Conservation (phyloP, 2,113 vertebrate species). For the Nicator chloris region DNA sequence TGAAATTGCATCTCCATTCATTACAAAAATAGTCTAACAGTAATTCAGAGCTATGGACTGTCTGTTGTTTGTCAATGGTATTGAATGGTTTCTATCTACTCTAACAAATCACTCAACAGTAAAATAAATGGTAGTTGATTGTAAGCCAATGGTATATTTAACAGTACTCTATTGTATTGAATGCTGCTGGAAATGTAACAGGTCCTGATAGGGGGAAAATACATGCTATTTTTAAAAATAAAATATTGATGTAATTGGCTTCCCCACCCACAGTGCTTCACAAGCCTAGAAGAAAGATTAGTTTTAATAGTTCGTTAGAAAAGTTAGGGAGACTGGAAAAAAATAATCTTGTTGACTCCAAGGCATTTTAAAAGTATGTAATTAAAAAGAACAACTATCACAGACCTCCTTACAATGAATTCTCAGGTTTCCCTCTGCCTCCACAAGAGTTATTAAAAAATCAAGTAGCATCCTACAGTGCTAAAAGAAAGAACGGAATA, state of each 20-base stretch:
- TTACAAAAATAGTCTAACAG: slow-evolving; percentile 70
- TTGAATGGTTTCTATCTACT: slow-evolving; percentile 71
- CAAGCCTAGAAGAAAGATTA: slow-evolving; percentile 53
- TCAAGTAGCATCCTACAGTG: slow-evolving; percentile 26
- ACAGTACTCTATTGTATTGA: slow-evolving; percentile 67
- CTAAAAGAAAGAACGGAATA: slow-evolving; percentile 33
- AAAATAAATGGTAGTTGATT: slow-evolving; percentile 72
- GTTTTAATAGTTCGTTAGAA: slow-evolving; percentile 64
- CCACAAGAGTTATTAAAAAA: neutral
- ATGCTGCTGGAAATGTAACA: slow-evolving; percentile 67
- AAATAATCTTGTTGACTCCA: slow-evolving; percentile 51
- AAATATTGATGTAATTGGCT: slow-evolving; percentile 74
- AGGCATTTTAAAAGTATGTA: slow-evolving; percentile 42
- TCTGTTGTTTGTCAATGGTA: slow-evolving; percentile 70
- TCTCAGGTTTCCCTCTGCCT: neutral
- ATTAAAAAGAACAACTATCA: slow-evolving; percentile 51
- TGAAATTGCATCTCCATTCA: slow-evolving; percentile 73
- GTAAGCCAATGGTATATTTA: slow-evolving; percentile 71
- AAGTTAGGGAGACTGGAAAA: slow-evolving; percentile 48
- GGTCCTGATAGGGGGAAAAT: slow-evolving; percentile 50
- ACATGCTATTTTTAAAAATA: slow-evolving; percentile 69
- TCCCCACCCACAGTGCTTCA: slow-evolving; percentile 69
- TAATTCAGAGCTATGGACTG: slow-evolving; percentile 63
- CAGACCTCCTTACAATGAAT: neutral
- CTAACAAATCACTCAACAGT: slow-evolving; percentile 65